Base-by-base conservation (phyloP, 2,113 vertebrate genomes). In the Oryzias woworae region DNA sequence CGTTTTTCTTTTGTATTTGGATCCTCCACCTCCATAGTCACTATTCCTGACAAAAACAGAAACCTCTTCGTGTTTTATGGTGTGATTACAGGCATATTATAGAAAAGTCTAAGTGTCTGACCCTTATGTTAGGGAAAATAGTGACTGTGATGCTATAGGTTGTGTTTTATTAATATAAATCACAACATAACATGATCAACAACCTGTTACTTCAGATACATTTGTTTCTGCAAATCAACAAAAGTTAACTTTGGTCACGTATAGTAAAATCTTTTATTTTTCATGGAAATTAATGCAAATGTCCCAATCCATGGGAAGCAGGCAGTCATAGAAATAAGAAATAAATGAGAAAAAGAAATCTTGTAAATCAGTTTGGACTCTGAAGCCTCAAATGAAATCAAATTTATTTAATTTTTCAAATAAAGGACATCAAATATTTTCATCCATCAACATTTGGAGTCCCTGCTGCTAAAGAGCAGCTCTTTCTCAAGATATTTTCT, bases 21-120 rank as follows among this genome's bases (percentile, higher is more conserved):
- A 6, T 28, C 26, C 36, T 36, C 36, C 36, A 36, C 8, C 36
- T 36, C 36, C 36, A 36, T 10, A 36, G 36, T 2, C 10, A 13
- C 10, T 10, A 36, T 12, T 36, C 10, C 36, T 36, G 36, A 28
- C 50, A 56, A 58, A 46, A 28, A 74, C 58, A 72, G 43, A 60
- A 44, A 8, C 18, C 5, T 52, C 13, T 14, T 12, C n/a, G 12
- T 36, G 31, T 36, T 28, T 20, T 10, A 28, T 54, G 4, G 23
- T 22, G 16, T 43, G 7, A 14, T 36, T 7, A 48, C 17, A 18
- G 17, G 7, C 2, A 18, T 17, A 18, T 48, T 18, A 17, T 18
- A 8, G 46, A 48, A 48, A 8, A 18, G 14, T 5, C 10, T 48
- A 7, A 4, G 46, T 18, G 46, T 17, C 10, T 18, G 46, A 18